These are phyloP conservation scores for Erythrocercus mccallii DNA, from an alignment of 2,113 vertebrate genomes.

Conservation along the genomic window DNA sequence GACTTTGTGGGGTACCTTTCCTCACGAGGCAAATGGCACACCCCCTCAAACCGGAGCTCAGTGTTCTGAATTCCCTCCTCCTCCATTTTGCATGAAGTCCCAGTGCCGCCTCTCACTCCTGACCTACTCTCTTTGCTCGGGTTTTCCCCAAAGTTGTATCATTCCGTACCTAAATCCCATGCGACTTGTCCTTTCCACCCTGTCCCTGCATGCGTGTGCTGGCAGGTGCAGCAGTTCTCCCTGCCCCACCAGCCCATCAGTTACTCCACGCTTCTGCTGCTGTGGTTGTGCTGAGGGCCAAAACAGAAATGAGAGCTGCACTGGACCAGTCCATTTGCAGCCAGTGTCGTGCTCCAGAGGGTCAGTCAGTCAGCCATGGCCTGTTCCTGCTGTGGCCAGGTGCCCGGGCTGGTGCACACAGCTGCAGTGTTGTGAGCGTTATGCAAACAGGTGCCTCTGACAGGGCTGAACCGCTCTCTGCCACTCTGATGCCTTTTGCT, in stretches of 20 bases:
- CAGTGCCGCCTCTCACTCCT: neutral
- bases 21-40: neutral
- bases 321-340: neutral
- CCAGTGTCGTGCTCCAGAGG: neutral
- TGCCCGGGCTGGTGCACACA: rapidly evolving
- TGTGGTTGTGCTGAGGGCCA: neutral
- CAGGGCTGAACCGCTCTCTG: neutral
- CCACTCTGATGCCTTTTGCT: neutral
- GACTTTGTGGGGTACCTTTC: neutral
- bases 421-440: neutral
- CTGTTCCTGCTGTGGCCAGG: neutral
- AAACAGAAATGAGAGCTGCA: neutral
- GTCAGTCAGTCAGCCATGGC: neutral
- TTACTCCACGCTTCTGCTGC: neutral
- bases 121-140: neutral
- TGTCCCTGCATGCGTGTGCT: neutral
- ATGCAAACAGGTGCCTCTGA: neutral
- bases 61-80: neutral
- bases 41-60: neutral
- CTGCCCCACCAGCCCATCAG: neutral
- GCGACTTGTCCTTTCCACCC: rapidly evolving
- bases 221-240: neutral
- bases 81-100: conserved; percentile 10
- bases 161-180: neutral
- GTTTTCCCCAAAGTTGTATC: neutral